Conservation (phyloP, 1,140 invertebrate genomes). For the Philotrypesis tridentata region DNA sequence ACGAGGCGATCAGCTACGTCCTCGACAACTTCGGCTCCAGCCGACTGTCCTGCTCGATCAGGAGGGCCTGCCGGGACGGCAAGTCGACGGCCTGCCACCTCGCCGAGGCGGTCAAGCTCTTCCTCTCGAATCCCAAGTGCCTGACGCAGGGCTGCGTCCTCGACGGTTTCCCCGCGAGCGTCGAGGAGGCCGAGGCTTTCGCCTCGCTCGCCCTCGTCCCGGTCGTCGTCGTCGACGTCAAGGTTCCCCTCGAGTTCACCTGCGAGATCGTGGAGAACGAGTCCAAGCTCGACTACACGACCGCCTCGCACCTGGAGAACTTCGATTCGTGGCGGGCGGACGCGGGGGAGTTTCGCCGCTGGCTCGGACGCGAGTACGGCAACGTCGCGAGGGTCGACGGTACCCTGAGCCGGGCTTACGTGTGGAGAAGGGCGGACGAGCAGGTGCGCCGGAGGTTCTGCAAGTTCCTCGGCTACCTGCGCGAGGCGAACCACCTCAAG, state of each 20-base stretch:
- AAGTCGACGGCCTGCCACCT: constrained; percentile 60
- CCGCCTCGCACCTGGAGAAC: constrained; percentile 66
- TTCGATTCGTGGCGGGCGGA: constrained; percentile 68
- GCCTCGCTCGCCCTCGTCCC: constrained; percentile 72
- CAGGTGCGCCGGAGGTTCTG: constrained; percentile 56
- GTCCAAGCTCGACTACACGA: constrained; percentile 62
- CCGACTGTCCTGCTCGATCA: constrained; percentile 59
- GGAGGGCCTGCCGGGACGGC: background rate
- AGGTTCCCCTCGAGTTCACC: constrained; percentile 61
- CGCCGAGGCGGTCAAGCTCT: constrained; percentile 72
- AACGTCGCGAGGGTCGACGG: constrained; percentile 70
- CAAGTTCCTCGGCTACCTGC: constrained; percentile 52
- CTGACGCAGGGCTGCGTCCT: constrained; percentile 74
- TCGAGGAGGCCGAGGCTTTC: constrained; percentile 71
- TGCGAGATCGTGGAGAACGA: constrained; percentile 66
- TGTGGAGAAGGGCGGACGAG: constrained; percentile 67
- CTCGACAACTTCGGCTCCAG: constrained; percentile 71
- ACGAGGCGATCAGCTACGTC: constrained; percentile 71
- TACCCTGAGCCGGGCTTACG: constrained; percentile 71
- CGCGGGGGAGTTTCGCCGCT: constrained; percentile 65
- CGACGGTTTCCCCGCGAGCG: constrained; percentile 75
- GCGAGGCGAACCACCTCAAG: constrained; percentile 60
- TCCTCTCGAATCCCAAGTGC: constrained; percentile 67
- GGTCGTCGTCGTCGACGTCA: constrained; percentile 73
- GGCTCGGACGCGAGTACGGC: constrained; percentile 73